Evolutionary conservation across 2,113 vertebrate genomes (phyloP), one percentile per base, ranked within the genome.

Genomic region (Heterotis niloticus): DNA sequence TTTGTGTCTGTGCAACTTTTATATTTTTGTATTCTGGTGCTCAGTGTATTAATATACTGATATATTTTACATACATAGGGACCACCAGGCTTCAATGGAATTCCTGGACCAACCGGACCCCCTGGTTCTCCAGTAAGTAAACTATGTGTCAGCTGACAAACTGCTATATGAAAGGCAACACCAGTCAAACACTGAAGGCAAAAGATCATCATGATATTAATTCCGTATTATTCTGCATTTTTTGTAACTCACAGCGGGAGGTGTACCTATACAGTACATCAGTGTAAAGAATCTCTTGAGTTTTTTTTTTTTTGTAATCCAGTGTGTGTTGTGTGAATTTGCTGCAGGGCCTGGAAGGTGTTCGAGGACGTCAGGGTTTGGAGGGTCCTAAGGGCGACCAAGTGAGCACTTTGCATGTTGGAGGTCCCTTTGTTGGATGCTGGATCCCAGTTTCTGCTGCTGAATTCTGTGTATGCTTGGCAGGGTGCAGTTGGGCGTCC

Each of bases 21-120:
- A 44, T 44, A 44, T 44, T 44, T 44, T 44, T 44, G 34, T 44
- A 44, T 44, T 10, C 1, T 68, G 23, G n/a, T 65, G 65, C 52
- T 67, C n/a, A 64, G n/a, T 69, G 24, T 54, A 78, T 57, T 67
- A 78, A 51, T 51, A 28, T 23, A 13, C n/a, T 78, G 54, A 29
- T 70, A 54, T 56, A 57, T 44, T 44, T 44, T 14, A 59, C 77
- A 13, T 56, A 51, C 75, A 10, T 59, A 94, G 93, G 93, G 93
- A 82, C 82, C 85, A 29, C 91, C 92, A 78, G 93, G 93, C 59
- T 94, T 92, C 78, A 93, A 94, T 18, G 93, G 93, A 0, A 84
- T 90, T 56, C 88, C 89, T 10, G 93, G 93, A 84, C 92, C 93
- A 10, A 93, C 93, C 0, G 93, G 93, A 60, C 90, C 92, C 18